phyloP scores from a whole-genome alignment of 64 coral and sea anemone genomes.

The Stichodactyla helianthus region DNA sequence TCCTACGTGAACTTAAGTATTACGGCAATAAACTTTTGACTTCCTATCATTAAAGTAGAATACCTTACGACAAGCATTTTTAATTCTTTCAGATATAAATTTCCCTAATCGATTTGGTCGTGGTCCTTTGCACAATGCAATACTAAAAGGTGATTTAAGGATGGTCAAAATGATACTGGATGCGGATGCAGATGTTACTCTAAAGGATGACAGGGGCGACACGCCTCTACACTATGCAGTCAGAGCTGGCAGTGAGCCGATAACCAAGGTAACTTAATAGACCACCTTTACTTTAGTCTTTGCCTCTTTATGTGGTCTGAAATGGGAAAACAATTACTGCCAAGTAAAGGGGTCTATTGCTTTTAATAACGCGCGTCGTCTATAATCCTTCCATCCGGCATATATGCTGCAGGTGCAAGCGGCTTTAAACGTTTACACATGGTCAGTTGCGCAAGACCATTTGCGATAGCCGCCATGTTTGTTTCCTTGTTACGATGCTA shows the following conservation, averaged over 20 bases:
- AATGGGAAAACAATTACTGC: too few species aligned
- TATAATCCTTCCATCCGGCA: too few species aligned
- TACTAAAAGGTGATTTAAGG: constrained; percentile 54
- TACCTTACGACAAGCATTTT: not conserved
- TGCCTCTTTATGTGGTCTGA: too few species aligned
- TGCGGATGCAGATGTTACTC: constrained; percentile 62
- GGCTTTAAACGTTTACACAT: too few species aligned
- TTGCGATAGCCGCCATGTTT: too few species aligned
- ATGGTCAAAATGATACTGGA: constrained; percentile 65
- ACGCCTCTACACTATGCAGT: constrained; percentile 72
- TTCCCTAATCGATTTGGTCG: constrained; percentile 60
- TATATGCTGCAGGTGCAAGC: too few species aligned
- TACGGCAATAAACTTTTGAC: not conserved
- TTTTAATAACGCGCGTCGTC: too few species aligned
- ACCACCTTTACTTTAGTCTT: too few species aligned
- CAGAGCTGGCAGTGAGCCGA: constrained; percentile 57
- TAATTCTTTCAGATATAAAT: constrained; percentile 45
- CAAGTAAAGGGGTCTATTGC: too few species aligned
- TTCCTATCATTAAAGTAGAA: not conserved
- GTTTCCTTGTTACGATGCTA: too few species aligned
- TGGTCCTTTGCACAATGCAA: constrained; percentile 73
- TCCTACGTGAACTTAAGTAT: too few species aligned
- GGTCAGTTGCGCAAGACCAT: too few species aligned
- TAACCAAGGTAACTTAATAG: constrained; percentile 44
- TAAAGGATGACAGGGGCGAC: constrained; percentile 62